Base-by-base conservation (phyloP, 2,888 invertebrate genomes). In the Dromius quadrimaculatus region DNA sequence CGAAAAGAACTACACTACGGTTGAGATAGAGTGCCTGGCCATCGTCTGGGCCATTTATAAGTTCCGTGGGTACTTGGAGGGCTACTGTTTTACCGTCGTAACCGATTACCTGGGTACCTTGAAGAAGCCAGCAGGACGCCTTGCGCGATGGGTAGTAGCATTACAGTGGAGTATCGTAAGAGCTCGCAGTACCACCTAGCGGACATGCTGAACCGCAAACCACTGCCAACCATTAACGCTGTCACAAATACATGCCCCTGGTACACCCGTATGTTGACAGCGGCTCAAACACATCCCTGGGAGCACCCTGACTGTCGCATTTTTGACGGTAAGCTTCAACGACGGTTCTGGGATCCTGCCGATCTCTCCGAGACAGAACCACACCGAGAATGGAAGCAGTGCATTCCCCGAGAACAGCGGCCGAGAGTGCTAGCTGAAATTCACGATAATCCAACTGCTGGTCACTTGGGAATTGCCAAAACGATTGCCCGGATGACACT, bases 391-490 rank as follows among this genome's bases (percentile, higher is more conserved):
- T 11, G 23, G 6, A 1, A 13, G 70, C 9, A 28, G 57, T 23
- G 1, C 11, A 11, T 2, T 15, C 57, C 0, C 20, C 19, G 11
- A 6, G 61, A n/a, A 50, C 74, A 1, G 17, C 71, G 8, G 20
- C 20, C 8, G 62, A 66, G n/a, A n/a, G n/a, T n/a, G n/a, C n/a
- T n/a, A n/a, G n/a, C n/a, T n/a, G n/a, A n/a, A n/a, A 17, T 23
- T 41, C 63, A 74, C 61, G 63, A 73, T 50, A 54, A 50, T 36
- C 64, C 73, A 2, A 72, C 66, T 0, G 71, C 73, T 0, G 73
- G 72, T 0, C 74, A 75, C 43, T 36, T 72, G 5, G 73, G 72
- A 0, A 66, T 72, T 2, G 28, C 41, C 1, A 75, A 75, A 36
- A 75, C 75, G 2, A 17, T 71, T 5, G 59, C 41, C 1, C 54